These are phyloP conservation scores for Pelobates fuscus DNA, from an alignment of 2,113 vertebrate genomes.

Conservation along the genomic window DNA sequence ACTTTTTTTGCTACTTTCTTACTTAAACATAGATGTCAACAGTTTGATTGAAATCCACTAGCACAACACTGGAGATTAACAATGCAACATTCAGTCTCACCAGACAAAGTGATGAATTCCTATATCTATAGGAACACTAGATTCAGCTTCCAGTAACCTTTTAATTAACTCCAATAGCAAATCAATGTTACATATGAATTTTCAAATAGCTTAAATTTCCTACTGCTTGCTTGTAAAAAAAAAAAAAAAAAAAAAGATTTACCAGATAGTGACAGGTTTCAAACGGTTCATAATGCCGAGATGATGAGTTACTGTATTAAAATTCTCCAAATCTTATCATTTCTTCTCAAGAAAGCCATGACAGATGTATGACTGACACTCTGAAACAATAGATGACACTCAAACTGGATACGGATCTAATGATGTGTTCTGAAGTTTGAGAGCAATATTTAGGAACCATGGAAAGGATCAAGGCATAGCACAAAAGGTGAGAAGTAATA, in stretches of 20 bases:
- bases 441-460: slow-evolving; percentile 49
- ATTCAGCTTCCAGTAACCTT: slow-evolving; percentile 53
- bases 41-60: slow-evolving; percentile 55
- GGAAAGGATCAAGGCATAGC: slow-evolving; percentile 45
- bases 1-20: slow-evolving; percentile 46
- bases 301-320: slow-evolving; percentile 51
- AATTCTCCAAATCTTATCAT: slow-evolving; percentile 45
- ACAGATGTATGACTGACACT: slow-evolving; percentile 52
- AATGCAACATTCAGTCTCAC: slow-evolving; percentile 56
- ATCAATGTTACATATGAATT: slow-evolving; percentile 54
- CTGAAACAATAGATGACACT: slow-evolving; percentile 47
- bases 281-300: slow-evolving; percentile 42
- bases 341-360: slow-evolving; percentile 41
- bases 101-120: slow-evolving; percentile 58
- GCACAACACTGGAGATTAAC: slow-evolving; percentile 60
- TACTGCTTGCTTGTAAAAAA: slow-evolving; percentile 45
- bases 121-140: slow-evolving; percentile 53
- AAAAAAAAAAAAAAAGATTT: slow-evolving; percentile 30
- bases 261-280: slow-evolving; percentile 49
- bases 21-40: slow-evolving; percentile 33
- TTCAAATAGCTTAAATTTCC: slow-evolving; percentile 50
- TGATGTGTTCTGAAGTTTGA: slow-evolving; percentile 52
- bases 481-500: slow-evolving; percentile 43
- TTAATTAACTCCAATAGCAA: slow-evolving; percentile 60
- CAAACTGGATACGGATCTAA: slow-evolving; percentile 45